A percentile compares a stretch with the other conserved stretches of the same genome.
These are phyloP conservation scores for Pseudochromis fuscus DNA, from an alignment of 2,797 vertebrate genomes.

Conservation along the genomic window DNA sequence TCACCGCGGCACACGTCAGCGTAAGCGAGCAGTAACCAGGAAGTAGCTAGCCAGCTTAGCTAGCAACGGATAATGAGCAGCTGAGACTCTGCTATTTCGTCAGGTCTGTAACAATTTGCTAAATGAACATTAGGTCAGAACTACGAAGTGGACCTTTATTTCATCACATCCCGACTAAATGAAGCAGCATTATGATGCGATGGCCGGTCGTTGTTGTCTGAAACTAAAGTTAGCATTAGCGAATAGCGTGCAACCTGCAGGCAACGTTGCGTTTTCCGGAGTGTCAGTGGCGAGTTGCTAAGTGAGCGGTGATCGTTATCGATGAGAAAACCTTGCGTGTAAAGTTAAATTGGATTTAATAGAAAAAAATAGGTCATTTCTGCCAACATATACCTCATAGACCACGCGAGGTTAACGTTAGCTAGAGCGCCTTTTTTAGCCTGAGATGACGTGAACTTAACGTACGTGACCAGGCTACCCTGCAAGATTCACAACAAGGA, in stretches of 20 bases:
- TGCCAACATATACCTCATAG: neutral
- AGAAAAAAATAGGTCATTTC: neutral
- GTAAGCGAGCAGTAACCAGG: conserved; percentile 59
- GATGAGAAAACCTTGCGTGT: too few species aligned
- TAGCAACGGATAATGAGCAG: conserved; percentile 69
- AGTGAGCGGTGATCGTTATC: neutral
- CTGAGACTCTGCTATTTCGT: conserved; percentile 58
- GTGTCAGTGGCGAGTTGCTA: neutral
- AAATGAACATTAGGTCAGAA: conserved; percentile 41
- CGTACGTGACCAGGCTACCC: neutral
- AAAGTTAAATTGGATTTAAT: too few species aligned
- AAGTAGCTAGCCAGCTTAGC: conserved; percentile 68
- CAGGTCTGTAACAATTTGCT: conserved; percentile 67
- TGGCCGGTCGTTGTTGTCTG: neutral
- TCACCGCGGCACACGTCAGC: conserved; percentile 64
- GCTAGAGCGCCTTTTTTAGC: neutral
- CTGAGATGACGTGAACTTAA: conserved; percentile 6
- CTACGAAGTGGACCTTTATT: fast-evolving
- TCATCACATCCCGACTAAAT: fast-evolving
- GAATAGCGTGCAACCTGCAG: conserved; percentile 36
- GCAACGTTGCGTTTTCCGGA: conserved; percentile 7
- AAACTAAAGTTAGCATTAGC: conserved; percentile 31
- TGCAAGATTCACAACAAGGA: too few species aligned
- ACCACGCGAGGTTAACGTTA: neutral
- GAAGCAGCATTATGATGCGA: fast-evolving